Conservation (phyloP, 1,140 invertebrate genomes). For the Andricus grossulariae region DNA sequence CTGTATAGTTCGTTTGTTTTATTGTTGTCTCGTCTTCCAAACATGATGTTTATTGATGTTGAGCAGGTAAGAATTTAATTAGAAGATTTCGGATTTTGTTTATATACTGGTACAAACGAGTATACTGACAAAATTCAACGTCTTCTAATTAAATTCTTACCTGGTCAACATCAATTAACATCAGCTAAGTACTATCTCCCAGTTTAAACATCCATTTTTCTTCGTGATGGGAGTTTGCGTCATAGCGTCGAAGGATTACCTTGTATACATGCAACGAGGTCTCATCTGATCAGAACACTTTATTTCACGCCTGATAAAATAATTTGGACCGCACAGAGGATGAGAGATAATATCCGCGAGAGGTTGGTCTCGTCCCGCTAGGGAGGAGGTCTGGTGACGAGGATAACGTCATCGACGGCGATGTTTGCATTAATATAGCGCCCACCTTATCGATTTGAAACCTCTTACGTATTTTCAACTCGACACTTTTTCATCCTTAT, state of each 20-base stretch:
- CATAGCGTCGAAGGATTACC: slow-evolving; percentile 5
- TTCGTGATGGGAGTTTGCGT: not conserved
- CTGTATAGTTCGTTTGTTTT: no score
- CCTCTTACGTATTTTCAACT: slow-evolving; percentile 14
- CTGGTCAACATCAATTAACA: no score
- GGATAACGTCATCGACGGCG: slow-evolving; percentile 52
- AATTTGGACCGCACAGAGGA: slow-evolving; percentile 47
- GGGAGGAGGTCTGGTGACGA: not conserved
- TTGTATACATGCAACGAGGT: slow-evolving; percentile 3
- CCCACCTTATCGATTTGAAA: slow-evolving; percentile 41
- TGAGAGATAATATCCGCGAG: slow-evolving; percentile 34
- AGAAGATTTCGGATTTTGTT: no score
- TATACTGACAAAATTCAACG: no score
- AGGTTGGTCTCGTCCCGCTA: not conserved
- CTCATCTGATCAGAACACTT: slow-evolving; percentile 40
- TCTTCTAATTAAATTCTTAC: no score
- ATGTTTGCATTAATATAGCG: slow-evolving; percentile 48
- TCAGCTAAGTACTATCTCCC: no score
- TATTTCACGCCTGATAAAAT: slow-evolving; percentile 52
- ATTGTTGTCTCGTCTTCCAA: no score
- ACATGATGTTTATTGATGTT: no score
- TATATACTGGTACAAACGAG: no score
- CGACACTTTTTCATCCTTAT: slow-evolving; percentile 38
- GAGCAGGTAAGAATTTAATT: no score
- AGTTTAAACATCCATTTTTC: not conserved